Evolutionary conservation across 2,888 invertebrate species (phyloP).

Genomic region (Vanessa cardui): DNA sequence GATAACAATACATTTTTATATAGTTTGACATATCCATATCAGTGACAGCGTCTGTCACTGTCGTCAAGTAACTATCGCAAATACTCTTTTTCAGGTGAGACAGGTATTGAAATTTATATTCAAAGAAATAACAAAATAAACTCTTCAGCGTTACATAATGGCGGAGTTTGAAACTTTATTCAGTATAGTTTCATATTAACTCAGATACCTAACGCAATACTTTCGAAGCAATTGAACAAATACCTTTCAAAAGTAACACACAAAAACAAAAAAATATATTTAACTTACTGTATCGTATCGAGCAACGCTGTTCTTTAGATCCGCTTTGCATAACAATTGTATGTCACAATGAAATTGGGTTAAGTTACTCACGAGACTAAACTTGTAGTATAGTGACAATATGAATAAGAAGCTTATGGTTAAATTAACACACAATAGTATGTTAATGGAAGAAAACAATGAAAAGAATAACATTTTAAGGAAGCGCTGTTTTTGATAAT

Average conservation of each 20-base stretch:
- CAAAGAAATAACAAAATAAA: background rate
- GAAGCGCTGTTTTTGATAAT: background rate
- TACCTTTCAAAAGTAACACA: slow-evolving; percentile 10
- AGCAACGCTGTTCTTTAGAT: slow-evolving; percentile 47
- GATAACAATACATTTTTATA: too few species aligned
- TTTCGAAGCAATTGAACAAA: slow-evolving; percentile 29
- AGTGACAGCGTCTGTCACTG: too few species aligned
- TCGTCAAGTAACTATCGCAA: too few species aligned
- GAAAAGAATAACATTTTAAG: background rate
- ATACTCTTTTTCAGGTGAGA: too few species aligned
- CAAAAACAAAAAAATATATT: slow-evolving; percentile 32
- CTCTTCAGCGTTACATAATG: background rate
- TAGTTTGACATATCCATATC: too few species aligned
- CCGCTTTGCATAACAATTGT: slow-evolving; percentile 73
- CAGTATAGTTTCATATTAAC: background rate
- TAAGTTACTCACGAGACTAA: slow-evolving; percentile 60
- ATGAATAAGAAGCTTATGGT: slow-evolving; percentile 61
- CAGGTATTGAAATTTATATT: too few species aligned
- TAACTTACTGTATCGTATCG: slow-evolving; percentile 37
- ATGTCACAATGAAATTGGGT: slow-evolving; percentile 60
- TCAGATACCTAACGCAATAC: background rate
- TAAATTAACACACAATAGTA: slow-evolving; percentile 14
- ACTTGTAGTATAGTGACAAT: slow-evolving; percentile 45
- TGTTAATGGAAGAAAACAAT: background rate
- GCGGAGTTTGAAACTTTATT: too few species aligned